phyloP scores from a whole-genome alignment of 2,888 invertebrate species.

The Tortricodes alternella region DNA sequence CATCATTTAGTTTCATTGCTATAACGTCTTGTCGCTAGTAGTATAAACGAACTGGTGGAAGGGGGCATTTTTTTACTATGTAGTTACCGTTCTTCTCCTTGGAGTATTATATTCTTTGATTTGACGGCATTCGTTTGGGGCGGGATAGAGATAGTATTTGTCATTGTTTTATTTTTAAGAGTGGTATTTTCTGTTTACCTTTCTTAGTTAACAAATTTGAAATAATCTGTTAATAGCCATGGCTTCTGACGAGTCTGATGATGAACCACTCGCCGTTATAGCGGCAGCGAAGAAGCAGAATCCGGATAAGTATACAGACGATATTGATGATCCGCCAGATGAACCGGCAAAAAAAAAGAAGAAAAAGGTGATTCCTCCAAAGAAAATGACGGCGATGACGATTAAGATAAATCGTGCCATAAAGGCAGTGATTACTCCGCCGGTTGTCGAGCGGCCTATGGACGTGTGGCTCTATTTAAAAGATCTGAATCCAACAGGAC shows the following conservation, averaged over 20 bases:
- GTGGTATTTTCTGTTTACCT: background rate
- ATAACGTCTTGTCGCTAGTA: no score
- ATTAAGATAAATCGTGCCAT: slow-evolving; percentile 44
- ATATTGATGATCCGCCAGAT: slow-evolving; percentile 32
- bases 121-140: no score
- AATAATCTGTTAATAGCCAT: slow-evolving; percentile 34
- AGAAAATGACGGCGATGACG: slow-evolving; percentile 41
- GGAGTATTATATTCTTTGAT: no score
- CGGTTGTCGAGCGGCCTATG: slow-evolving; percentile 61
- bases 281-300: slow-evolving; percentile 60
- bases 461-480: slow-evolving; percentile 79
- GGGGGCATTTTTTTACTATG: no score
- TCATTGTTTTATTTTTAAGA: background rate
- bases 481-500: slow-evolving; percentile 70
- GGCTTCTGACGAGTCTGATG: slow-evolving; percentile 71
- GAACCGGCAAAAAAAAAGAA: slow-evolving; percentile 43
- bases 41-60: no score
- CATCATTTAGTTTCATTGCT: no score
- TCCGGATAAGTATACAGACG: slow-evolving; percentile 41
- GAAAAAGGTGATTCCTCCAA: slow-evolving; percentile 40
- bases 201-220: background rate
- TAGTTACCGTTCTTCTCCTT: no score
- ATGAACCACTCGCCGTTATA: slow-evolving; percentile 70
- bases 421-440: slow-evolving; percentile 37
- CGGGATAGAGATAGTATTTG: no score